Evolutionary conservation across 1,140 invertebrate species (phyloP), one percentile per base, ranked within the genome.

Genomic region (Cydia strobilella): DNA sequence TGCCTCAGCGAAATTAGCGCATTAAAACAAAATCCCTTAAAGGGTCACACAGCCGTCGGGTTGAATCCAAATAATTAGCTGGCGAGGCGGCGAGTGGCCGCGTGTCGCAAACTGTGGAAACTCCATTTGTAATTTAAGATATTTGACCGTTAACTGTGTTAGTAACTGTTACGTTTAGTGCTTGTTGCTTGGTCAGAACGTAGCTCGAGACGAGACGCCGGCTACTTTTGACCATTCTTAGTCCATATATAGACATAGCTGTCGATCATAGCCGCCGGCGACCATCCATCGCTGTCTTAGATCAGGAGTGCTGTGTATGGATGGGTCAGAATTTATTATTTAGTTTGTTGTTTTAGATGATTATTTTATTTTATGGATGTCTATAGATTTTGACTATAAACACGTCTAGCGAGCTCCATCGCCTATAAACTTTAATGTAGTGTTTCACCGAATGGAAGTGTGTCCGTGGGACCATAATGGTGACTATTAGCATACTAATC

Each of bases 401-500:
- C 79, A 80, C 86, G 86, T 83, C 85, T 92, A 92, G 90, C 88
- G 85, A 90, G 78, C 90, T 90, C 88, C 88, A 89, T 89, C 82
- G 87, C 82, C 80, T 83, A 83, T 90, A 89, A 83, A 86, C 77
- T 86, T 86, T 87, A 86, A 84, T 75, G 86, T 89, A 90, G 86
- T 85, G 83, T 86, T 86, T 84, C 80, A 83, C 79, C 75, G 80
- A 83, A 82, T 83, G 81, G 82, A 79, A 85, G 81, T 86, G 78
- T 84, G 81, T 85, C 80, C 79, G 76, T 80, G 79, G 82, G 79
- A 84, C 80, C 76, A 81, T 86, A 86, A 86, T 85, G 81, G 87
- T 73, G 74, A 83, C 81, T 84, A 88, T 88, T 91, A 90, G 88
- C 87, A 88, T 91, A 88, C 87, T 88, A 85, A 89, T 88, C 87